phyloP scores from a whole-genome alignment of 2,888 invertebrate genomes.

The Caenorhabditis sulstoni region DNA sequence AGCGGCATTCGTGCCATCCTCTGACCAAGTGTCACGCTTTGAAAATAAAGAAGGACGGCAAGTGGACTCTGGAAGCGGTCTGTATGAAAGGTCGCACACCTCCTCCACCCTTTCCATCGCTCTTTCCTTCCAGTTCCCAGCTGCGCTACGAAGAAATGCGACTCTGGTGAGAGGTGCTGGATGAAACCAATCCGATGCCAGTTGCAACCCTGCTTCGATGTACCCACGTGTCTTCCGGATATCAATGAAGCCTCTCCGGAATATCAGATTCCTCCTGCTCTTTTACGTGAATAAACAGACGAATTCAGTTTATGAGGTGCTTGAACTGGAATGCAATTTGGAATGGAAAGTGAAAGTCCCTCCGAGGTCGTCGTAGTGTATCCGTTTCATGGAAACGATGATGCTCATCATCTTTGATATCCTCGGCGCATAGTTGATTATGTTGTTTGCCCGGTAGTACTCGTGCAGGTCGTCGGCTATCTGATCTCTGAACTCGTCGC shows the following conservation, averaged over 20 bases:
- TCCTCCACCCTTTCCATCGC: neutral
- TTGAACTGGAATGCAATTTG: neutral
- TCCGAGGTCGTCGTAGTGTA: conserved; percentile 48
- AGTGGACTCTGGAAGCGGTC: conserved; percentile 7
- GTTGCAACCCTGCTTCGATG: conserved; percentile 32
- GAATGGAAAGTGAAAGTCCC: conserved; percentile 24
- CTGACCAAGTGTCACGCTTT: conserved; percentile 23
- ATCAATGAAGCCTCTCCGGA: conserved; percentile 32
- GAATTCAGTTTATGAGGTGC: neutral
- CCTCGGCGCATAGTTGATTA: conserved; percentile 42
- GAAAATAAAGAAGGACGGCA: neutral
- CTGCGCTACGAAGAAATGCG: conserved; percentile 31
- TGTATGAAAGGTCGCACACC: conserved; percentile 25
- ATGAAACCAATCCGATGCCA: conserved; percentile 39
- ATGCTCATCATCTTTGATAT: conserved; percentile 48
- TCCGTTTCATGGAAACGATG: conserved; percentile 32
- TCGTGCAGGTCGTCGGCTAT: conserved; percentile 47
- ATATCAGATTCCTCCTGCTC: conserved; percentile 46
- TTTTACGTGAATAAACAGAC: conserved; percentile 15
- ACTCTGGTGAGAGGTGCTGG: conserved; percentile 29
- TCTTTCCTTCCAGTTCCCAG: conserved; percentile 34
- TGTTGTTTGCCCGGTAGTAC: conserved; percentile 33
- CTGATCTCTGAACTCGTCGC: conserved; percentile 38
- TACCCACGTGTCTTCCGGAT: conserved; percentile 47
- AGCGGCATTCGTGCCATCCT: conserved; percentile 24